A percentile compares a stretch with the other conserved stretches of the same genome.
Evolutionary conservation across 2,888 invertebrate genomes (phyloP).

Genomic region (Drosophila anomalipes): DNA sequence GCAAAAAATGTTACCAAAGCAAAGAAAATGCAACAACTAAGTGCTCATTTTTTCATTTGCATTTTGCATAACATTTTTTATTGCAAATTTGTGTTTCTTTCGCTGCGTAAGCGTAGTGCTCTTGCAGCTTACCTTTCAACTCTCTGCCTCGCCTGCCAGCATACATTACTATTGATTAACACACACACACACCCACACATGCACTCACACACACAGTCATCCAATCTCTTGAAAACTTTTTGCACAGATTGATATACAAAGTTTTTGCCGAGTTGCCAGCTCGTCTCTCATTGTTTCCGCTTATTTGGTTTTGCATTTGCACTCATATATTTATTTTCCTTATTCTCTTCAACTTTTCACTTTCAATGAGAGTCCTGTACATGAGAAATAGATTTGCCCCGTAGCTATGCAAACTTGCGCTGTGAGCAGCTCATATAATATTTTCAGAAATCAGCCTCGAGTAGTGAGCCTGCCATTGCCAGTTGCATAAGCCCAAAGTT

Average conservation of each 20-base stretch:
- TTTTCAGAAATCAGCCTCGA: constrained; percentile 76
- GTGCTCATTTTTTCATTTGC: constrained; percentile 21
- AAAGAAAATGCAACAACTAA: constrained; percentile 25
- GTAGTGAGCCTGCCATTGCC: constrained; percentile 68
- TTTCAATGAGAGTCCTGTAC: constrained; percentile 61
- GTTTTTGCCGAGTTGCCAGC: constrained; percentile 61
- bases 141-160: constrained; percentile 54
- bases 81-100: constrained; percentile 72
- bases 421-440: constrained; percentile 34
- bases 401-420: constrained; percentile 39
- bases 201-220: constrained; percentile 67
- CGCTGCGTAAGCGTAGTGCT: constrained; percentile 43
- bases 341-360: constrained; percentile 37
- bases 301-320: constrained; percentile 65
- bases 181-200: constrained; percentile 65
- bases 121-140: constrained; percentile 55
- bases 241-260: constrained; percentile 78
- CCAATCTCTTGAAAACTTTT: constrained; percentile 69
- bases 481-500: constrained; percentile 45
- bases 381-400: constrained; percentile 76
- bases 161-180: constrained; percentile 80
- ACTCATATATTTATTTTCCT: constrained; percentile 49
- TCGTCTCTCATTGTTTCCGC: constrained; percentile 58
- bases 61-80: constrained; percentile 61
- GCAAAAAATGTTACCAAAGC: constrained; percentile 2